These are phyloP conservation scores for Aricia agestis DNA, from an alignment of 1,140 invertebrate species.

Conservation along the genomic window DNA sequence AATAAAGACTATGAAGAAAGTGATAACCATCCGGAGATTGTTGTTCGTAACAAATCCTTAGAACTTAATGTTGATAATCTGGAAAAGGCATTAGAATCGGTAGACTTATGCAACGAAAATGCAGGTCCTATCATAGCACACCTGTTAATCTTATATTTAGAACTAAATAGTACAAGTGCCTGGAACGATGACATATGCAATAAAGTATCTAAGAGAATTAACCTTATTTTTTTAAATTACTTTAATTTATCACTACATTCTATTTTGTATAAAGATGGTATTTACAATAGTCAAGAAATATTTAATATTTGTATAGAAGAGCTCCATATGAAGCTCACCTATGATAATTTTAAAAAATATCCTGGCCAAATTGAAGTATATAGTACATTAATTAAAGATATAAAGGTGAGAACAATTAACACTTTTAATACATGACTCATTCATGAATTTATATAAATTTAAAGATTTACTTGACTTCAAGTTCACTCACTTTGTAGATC, in stretches of 20 bases:
- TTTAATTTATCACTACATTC: constrained; percentile 35
- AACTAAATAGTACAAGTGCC: constrained; percentile 37
- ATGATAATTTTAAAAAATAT: constrained; percentile 49
- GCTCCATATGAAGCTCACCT: constrained; percentile 46
- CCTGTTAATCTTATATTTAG: constrained; percentile 45
- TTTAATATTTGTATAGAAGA: constrained; percentile 49
- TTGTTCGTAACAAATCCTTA: constrained; percentile 42
- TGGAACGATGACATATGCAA: constrained; percentile 43
- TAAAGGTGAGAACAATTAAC: constrained; percentile 36
- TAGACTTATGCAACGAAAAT: constrained; percentile 32
- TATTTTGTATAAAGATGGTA: constrained; percentile 37
- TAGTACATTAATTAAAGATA: constrained; percentile 37
- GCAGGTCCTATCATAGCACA: constrained; percentile 32
- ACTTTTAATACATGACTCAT: constrained; percentile 7
- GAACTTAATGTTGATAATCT: constrained; percentile 37
- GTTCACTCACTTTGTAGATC: neutral
- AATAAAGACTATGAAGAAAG: constrained; percentile 43
- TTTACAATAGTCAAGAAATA: constrained; percentile 42
- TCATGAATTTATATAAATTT: neutral
- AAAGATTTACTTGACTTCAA: neutral
- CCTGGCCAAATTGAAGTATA: constrained; percentile 56
- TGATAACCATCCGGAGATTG: constrained; percentile 42
- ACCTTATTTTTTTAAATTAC: constrained; percentile 39
- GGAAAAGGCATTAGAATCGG: constrained; percentile 35
- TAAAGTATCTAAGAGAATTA: constrained; percentile 40